Percentiles rank a stretch among this genome's conserved stretches.
phyloP scores from a whole-genome alignment of 2,888 invertebrate species.

The Amiota minor region DNA sequence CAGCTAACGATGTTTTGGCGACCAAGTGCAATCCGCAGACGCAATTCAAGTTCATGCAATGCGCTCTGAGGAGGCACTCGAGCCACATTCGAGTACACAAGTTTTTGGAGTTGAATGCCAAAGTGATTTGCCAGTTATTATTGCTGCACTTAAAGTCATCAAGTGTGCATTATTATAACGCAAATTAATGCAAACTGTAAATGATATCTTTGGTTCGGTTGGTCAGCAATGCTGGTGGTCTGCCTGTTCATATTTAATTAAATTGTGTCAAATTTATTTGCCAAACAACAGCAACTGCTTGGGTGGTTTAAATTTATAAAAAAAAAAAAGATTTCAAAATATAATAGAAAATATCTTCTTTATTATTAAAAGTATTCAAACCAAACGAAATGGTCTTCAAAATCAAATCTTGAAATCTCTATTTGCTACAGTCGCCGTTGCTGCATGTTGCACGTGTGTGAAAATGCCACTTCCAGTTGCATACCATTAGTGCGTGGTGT shows the following conservation, averaged over 20 bases:
- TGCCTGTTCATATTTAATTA: slow-evolving; percentile 50
- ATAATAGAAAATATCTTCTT: not conserved
- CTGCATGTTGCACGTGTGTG: slow-evolving; percentile 14
- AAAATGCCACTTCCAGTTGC: not conserved
- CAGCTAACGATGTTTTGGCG: slow-evolving; percentile 24
- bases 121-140: not conserved
- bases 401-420: too few relatives aligned
- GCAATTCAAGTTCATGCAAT: slow-evolving; percentile 1
- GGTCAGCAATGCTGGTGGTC: slow-evolving; percentile 50
- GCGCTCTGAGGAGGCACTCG: not conserved
- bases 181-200: slow-evolving; percentile 13
- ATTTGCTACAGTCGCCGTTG: not conserved
- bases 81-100: too few relatives aligned
- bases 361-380: not conserved
- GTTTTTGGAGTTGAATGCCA: too few relatives aligned
- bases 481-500: slow-evolving; percentile 15
- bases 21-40: not conserved
- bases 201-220: not conserved
- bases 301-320: slow-evolving; percentile 35
- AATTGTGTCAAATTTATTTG: slow-evolving; percentile 51
- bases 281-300: slow-evolving; percentile 40
- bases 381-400: not conserved
- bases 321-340: not conserved
- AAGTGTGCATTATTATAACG: slow-evolving; percentile 15
- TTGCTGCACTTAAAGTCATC: slow-evolving; percentile 13